Conservation (phyloP, 2,888 invertebrate species). For the Campoletis raptor region DNA sequence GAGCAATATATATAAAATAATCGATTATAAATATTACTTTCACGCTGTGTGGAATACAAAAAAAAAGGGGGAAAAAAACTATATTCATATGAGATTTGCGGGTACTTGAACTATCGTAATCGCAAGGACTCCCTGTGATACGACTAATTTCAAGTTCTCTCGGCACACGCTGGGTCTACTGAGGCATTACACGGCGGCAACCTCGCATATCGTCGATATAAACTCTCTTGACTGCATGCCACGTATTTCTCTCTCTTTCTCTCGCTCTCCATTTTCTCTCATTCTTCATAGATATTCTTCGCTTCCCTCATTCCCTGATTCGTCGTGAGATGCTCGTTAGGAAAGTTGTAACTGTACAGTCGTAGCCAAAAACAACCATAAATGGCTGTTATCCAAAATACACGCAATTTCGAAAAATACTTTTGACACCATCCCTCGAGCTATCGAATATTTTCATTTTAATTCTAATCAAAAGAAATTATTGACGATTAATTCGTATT, state of each 20-base stretch:
- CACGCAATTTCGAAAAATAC: neutral
- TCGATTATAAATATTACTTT: conserved; percentile 32
- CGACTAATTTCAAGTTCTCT: conserved; percentile 45
- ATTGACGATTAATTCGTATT: neutral
- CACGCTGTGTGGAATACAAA: conserved; percentile 1
- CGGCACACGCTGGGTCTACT: conserved; percentile 38
- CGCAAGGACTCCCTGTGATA: conserved; percentile 32
- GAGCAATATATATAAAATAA: conserved; percentile 16
- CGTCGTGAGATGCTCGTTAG: conserved; percentile 55
- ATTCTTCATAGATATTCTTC: conserved; percentile 46
- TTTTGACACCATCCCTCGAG: neutral
- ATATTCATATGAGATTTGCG: conserved; percentile 2
- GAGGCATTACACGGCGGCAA: conserved; percentile 29
- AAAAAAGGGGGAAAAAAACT: conserved; percentile 20
- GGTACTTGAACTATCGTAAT: conserved; percentile 28
- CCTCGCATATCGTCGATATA: conserved; percentile 53
- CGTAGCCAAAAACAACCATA: neutral
- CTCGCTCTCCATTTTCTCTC: conserved; percentile 41
- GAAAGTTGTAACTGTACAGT: conserved; percentile 12
- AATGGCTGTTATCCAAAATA: neutral
- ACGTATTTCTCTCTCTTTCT: conserved; percentile 30
- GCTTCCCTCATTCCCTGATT: conserved; percentile 27
- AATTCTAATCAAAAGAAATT: neutral
- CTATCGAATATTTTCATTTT: neutral
- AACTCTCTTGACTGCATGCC: conserved; percentile 26